These are phyloP conservation scores for Pleuronectes platessa DNA, from an alignment of 2,113 vertebrate genomes.

Conservation along the genomic window DNA sequence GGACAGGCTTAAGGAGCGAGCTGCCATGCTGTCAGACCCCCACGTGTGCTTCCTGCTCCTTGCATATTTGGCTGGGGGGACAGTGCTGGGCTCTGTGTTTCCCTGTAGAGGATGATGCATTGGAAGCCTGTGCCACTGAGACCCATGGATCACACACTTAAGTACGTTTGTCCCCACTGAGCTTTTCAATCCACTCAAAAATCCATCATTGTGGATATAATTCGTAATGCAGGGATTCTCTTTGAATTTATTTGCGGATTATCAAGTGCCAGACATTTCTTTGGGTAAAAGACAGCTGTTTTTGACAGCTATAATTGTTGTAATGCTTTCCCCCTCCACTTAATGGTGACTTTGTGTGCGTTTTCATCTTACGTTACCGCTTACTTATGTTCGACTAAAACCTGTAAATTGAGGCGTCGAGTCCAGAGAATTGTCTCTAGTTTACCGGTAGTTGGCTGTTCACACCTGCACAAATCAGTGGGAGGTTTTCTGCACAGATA, in stretches of 20 bases:
- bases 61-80: conserved; percentile 22
- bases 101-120: conserved; percentile 54
- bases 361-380: conserved; percentile 9
- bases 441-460: too few species aligned
- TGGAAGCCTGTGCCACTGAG: conserved; percentile 48
- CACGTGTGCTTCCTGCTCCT: not conserved
- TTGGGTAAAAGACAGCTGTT: conserved; percentile 22
- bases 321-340: not conserved
- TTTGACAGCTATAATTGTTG: conserved; percentile 27
- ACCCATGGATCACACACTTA: conserved; percentile 59
- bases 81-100: conserved; percentile 17
- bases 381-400: not conserved
- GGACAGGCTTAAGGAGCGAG: conserved; percentile 36
- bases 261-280: conserved; percentile 40
- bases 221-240: conserved; percentile 41
- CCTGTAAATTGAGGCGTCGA: too few species aligned
- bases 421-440: too few species aligned
- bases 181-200: conserved; percentile 31
- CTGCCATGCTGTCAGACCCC: conserved; percentile 44
- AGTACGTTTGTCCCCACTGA: conserved; percentile 44
- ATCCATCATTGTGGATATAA: conserved; percentile 46
- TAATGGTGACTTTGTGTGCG: conserved; percentile 15
- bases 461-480: too few species aligned
- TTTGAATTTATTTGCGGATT: not conserved
- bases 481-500: too few species aligned